Evolutionary conservation across 2,888 invertebrate genomes (phyloP), one percentile per base, ranked within the genome.

Genomic region (Thereva nobilitata): DNA sequence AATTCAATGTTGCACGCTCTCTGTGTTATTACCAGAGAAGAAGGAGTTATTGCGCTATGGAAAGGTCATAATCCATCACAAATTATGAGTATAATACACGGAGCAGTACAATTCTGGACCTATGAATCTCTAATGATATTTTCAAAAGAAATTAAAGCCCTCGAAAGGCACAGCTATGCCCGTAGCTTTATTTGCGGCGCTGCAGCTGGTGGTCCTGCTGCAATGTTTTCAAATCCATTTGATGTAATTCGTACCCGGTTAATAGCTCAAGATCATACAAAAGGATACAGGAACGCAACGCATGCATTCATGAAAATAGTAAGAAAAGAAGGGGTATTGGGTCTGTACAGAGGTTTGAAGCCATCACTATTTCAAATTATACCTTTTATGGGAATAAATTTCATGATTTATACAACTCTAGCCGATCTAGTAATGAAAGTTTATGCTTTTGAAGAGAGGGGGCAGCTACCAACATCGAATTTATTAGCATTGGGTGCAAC

Each of bases 301-400:
- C 34, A 44, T 2, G 44, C 44, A 4, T n/a, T 41, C 3, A 2
- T 5, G 4, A 8, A 7, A 7, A 56, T 35, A 6, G 6, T 12
- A 9, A 8, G 35, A 4, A n/a, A 8, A 9, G 56, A 56, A 4
- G 56, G 56, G 1, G 8, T 44, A 4, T 2, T 1, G 1, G 35
- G 34, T 34, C 38, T 56, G 5, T 56, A 56, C 12, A 34, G 37
- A 9, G 56, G 56, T 1, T 5, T 56, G 3, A 44, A 6, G 3
- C 56, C 56, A 9, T 42, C 44, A 4, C 4, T 56, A 1, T 8
- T 56, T 4, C 44, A 56, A 56, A 23, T 56, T 4, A 4, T 42
- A 9, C 56, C 56, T 8, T 34, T 38, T 8, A 6, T 10, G 6
- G 56, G 56, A 4, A 41, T 56, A n/a, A 56, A 56, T 9, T 56